Conservation (phyloP, 2,113 vertebrate genomes). For the Columbina picui region DNA sequence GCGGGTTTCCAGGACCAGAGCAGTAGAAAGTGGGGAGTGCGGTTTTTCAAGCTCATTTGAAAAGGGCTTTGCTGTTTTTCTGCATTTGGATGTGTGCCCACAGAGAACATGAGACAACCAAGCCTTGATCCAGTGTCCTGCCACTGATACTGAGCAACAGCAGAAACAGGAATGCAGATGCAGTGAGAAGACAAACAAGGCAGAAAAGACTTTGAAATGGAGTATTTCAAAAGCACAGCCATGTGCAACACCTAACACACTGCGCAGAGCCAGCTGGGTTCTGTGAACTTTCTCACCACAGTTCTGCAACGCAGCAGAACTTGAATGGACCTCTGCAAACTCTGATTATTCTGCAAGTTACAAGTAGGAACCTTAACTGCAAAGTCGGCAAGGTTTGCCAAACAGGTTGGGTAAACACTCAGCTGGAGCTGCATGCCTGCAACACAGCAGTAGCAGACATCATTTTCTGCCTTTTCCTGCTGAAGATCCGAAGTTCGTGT, state of each 20-base stretch:
- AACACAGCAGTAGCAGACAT: accelerated
- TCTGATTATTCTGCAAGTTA: not conserved
- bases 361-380: not conserved
- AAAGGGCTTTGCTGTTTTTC: not conserved
- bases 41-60: not conserved
- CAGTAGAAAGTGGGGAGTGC: not conserved
- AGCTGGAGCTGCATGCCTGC: not conserved
- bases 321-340: not conserved
- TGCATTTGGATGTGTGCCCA: not conserved
- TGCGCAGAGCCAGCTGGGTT: not conserved
- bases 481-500: not conserved
- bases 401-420: not conserved
- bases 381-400: not conserved
- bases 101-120: not conserved
- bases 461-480: not conserved
- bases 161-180: not conserved
- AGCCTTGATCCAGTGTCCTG: not conserved
- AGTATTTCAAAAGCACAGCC: not conserved
- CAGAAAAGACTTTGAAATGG: not conserved
- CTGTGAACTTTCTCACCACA: not conserved
- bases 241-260: accelerated
- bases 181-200: not conserved
- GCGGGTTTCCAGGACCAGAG: not conserved
- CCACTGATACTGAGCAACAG: accelerated
- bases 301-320: not conserved